Conservation (phyloP, 2,797 vertebrate genomes). For the Sebastes hubbsi region DNA sequence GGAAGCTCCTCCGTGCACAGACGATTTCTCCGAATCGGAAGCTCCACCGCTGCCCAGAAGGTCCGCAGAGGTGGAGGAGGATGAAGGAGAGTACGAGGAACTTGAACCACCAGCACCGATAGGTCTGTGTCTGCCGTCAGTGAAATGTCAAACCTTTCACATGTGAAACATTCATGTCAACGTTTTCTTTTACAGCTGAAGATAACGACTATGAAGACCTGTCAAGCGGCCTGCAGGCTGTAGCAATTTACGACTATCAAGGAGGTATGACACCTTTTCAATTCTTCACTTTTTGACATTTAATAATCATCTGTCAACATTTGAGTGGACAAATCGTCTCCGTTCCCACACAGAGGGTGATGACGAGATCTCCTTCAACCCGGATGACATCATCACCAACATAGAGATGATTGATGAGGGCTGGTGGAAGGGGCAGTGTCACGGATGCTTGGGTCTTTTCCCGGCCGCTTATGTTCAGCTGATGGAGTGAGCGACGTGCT, state of each 20-base stretch:
- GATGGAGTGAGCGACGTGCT: constrained; percentile 65
- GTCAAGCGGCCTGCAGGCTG: constrained; percentile 69
- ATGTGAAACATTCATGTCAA: neutral
- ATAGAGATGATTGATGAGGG: constrained; percentile 95
- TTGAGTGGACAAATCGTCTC: neutral
- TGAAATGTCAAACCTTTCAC: neutral
- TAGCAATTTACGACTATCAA: constrained; percentile 93
- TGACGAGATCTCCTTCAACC: constrained; percentile 94
- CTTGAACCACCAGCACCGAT: neutral
- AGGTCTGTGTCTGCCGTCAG: constrained; percentile 45
- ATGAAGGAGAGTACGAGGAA: constrained; percentile 62
- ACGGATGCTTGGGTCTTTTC: constrained; percentile 86
- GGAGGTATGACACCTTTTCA: constrained; percentile 82
- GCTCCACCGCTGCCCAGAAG: too few relatives aligned
- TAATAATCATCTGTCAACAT: neutral
- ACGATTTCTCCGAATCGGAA: constrained; percentile 42
- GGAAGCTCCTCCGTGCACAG: constrained; percentile 74
- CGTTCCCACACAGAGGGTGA: constrained; percentile 86
- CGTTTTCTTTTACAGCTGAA: constrained; percentile 15
- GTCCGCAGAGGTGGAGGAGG: neutral
- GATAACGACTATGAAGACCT: constrained; percentile 84
- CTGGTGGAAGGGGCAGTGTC: constrained; percentile 93
- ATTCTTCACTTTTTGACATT: neutral
- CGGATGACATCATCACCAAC: constrained; percentile 88
- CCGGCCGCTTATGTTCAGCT: constrained; percentile 91